Percentiles rank a stretch among this genome's conserved stretches.
Evolutionary conservation across 2,113 vertebrate genomes (phyloP).

Genomic region (Solenodon paradoxus): DNA sequence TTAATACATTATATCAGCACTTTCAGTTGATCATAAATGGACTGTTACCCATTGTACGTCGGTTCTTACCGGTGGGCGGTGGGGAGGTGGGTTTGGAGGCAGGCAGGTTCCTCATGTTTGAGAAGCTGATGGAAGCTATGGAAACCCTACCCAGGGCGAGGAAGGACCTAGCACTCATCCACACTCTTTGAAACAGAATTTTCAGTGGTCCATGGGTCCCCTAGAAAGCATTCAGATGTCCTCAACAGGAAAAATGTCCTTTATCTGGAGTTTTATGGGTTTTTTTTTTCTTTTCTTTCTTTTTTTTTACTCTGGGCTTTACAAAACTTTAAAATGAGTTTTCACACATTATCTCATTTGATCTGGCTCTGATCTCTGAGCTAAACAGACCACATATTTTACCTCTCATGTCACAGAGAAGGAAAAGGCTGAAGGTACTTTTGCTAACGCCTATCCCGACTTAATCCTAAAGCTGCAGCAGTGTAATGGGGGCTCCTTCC

Average conservation of each 20-base stretch:
- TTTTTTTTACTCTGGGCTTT: no score
- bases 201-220: neutral
- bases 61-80: neutral
- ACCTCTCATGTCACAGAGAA: neutral
- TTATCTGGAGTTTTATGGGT: neutral
- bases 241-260: neutral
- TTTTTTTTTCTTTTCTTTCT: neutral
- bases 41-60: neutral
- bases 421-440: neutral
- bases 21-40: neutral
- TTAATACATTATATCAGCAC: neutral
- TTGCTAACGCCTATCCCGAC: neutral
- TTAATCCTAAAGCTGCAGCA: neutral
- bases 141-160: neutral
- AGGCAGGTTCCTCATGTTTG: neutral
- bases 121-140: neutral
- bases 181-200: neutral
- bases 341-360: neutral
- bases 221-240: neutral
- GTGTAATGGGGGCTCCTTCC: neutral
- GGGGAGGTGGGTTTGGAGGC: neutral
- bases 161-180: neutral
- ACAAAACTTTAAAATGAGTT: neutral
- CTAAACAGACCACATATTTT: conserved; percentile 5
- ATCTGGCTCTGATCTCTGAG: conserved; percentile 41